Base-by-base conservation (phyloP, 2,797 vertebrate species). In the Fringilla coelebs region DNA sequence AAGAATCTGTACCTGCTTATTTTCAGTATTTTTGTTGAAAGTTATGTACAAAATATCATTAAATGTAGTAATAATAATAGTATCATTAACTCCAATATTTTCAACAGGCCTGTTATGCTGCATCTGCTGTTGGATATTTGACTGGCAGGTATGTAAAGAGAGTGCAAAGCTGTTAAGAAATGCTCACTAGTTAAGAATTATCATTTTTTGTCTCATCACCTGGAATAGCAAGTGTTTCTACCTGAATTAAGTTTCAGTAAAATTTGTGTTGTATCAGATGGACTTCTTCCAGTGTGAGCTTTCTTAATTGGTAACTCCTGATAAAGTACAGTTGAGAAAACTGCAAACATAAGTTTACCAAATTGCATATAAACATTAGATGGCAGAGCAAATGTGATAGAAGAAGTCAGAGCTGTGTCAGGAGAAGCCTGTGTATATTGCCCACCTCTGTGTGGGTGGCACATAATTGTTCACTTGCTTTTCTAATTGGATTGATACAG, bases 81-180 rank as follows among this genome's bases (percentile, higher is more conserved):
- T 72, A 22, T 68, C 36, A 94, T 43, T 94, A 63, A 61, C 17
- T 45, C 7, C 19, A n/a, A 3, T 95, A 32, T 95, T 89, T 96
- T 92, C 90, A 52, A 96, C 92, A 99, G 99, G 99, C 99, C 28
- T 99, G 98, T 83, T 99, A 99, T 34, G 99, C 99, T 96, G 99
- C 99, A 34, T 99, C 99, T 54, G 98, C 98, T 14, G 62, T 99
- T 86, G 99, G 99, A 73, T 99, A 99, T 97, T 98, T 99, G 74
- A 99, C 99, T 72, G 98, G 98, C 95, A 98, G 98, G 31, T 85
- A 40, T 8, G 22, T 83, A 57, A 60, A 45, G 38, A 60, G 22
- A 58, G 31, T 85, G 15, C 55, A 80, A 45, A 78, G 11, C 41
- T 89, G 15, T 31, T 72, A 45, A 67, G 16, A n/a, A 88, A 36